Base-by-base conservation (phyloP, 2,888 invertebrate genomes). In the Drosophila paranaensis region DNA sequence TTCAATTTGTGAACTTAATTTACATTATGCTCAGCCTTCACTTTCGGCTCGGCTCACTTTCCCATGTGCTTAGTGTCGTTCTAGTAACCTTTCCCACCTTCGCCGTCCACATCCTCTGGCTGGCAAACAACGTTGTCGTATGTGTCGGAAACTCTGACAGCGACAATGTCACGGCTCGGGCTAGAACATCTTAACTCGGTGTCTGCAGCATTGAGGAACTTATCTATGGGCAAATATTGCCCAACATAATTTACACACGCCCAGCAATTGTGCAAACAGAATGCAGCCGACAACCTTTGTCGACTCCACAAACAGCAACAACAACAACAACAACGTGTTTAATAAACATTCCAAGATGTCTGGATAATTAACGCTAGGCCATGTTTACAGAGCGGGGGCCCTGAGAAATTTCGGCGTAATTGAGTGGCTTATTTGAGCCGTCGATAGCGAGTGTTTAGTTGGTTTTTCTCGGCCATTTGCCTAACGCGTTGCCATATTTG, bases 221-320 rank as follows among this genome's bases (percentile, higher is more conserved):
- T 79, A 77, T 79, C 77, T 77, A 40, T 35, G 57, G 48, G 56
- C 65, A 89, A 86, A 86, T 86, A 86, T 86, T 86, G 74, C 66
- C 77, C 90, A 88, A 90, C 76, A 85, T 77, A 71, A 86, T 85
- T 86, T 77, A 88, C 77, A 77, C 82, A 71, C 71, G 50, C 68
- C 76, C 68, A 78, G 56, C 88, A 88, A 82, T 78, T 88, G 83
- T 72, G 79, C 63, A 80, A 80, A 86, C 83, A 89, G 68, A 88
- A 82, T 88, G 84, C 82, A 77, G 84, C 78, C 79, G 79, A 69
- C 73, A 87, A 83, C 89, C 72, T 86, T 81, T 68, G 51, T 46
- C 30, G 57, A 53, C 56, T 30, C 60, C 56, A 60, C 60, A 57
- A 54, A 62, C 58, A 69, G 48, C 56, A 72, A 40, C 57, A 66